Evolutionary conservation across 2,113 vertebrate genomes (phyloP), one percentile per base, ranked within the genome.

Genomic region (Neotoma lepida): DNA sequence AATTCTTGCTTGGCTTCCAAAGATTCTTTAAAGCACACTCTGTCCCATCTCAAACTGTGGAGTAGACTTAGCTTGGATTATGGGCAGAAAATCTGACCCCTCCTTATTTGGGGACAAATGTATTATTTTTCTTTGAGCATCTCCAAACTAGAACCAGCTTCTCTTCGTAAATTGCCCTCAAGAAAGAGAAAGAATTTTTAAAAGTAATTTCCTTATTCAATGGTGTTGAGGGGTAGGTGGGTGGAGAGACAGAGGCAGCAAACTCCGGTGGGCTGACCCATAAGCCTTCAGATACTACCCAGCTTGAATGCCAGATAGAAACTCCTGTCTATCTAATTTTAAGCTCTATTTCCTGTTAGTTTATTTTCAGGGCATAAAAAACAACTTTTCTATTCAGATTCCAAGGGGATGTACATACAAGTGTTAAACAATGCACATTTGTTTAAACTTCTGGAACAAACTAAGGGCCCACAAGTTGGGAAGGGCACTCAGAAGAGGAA

Each of bases 371-470:
- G 35, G 3, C n/a, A 41, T 9, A 73, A 41, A 41, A 41, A n/a
- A 71, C 68, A 39, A 39, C 26, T 82, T 88, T 94, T 86, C 54
- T 64, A 26, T 73, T 78, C 92, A 54, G 58, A 92, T 74, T 64
- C 88, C 33, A 56, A 41, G 68, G 86, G 86, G 91, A n/a, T 87
- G 63, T 81, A 85, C 41, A 64, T 58, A 89, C 54, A 94, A 92
- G 46, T 86, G 33, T 74, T 94, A 56, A 90, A 97, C 89, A 94
- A 87, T 84, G 63, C 76, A 20, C 1, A 56, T 35, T 96, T 96
- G 94, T 94, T 97, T 93, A 95, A 88, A 17, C 86, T 78, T 82
- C 90, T 4, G 88, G 88, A 58, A 63, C 90, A 94, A 88, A 66
- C 28, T 49, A 24, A 44, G 41, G 35, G 51, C 22, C 94, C 58